A percentile compares a stretch with the other conserved stretches of the same genome.
phyloP scores from a whole-genome alignment of 1,140 invertebrate species.

The Nasonia vitripennis region DNA sequence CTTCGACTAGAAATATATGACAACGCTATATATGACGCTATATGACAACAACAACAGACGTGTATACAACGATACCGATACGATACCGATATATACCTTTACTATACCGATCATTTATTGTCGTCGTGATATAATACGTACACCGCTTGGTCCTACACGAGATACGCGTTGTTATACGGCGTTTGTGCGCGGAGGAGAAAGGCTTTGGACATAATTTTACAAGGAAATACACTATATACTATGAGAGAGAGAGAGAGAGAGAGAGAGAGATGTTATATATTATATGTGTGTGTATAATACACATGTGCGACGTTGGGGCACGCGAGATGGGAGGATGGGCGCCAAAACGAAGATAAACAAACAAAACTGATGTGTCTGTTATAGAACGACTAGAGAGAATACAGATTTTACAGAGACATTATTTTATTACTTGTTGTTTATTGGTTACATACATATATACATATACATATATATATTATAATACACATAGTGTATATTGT shows the following conservation, averaged over 20 bases:
- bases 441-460: neutral
- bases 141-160: neutral
- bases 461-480: neutral
- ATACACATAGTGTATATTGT: conserved; percentile 36
- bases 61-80: conserved; percentile 29
- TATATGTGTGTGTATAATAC: conserved; percentile 4
- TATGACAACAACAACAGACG: neutral
- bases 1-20: conserved; percentile 77
- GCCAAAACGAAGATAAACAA: conserved; percentile 14
- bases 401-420: conserved; percentile 50
- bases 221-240: neutral
- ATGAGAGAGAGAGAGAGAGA: conserved; percentile 18
- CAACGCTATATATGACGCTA: too few relatives aligned
- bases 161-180: conserved; percentile 22
- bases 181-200: neutral
- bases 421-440: conserved; percentile 52
- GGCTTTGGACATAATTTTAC: conserved; percentile 41
- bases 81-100: conserved; percentile 7
- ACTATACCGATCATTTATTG: conserved; percentile 47
- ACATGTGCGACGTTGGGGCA: neutral
- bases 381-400: conserved; percentile 44
- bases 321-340: neutral
- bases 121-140: neutral
- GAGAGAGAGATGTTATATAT: conserved; percentile 11
- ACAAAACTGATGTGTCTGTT: conserved; percentile 33